Conservation (phyloP, 2,888 invertebrate species). For the Dryocosmus kuriphilus region DNA sequence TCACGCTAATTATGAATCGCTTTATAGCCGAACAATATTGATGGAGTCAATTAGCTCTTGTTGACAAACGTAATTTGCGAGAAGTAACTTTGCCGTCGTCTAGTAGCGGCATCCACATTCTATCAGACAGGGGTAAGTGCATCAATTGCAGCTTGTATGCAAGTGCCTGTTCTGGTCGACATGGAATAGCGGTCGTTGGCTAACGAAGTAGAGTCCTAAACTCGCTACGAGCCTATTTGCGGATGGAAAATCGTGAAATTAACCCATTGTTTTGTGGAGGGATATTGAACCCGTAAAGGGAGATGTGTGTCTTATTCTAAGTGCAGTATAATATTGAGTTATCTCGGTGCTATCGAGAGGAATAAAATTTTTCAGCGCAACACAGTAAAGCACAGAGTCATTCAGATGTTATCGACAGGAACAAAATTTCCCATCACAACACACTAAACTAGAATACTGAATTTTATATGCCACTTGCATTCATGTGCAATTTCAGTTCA, state of each 20-base stretch:
- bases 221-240: neutral
- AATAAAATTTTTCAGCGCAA: no score
- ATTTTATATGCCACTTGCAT: no score
- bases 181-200: neutral
- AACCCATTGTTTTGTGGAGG: neutral
- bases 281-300: neutral
- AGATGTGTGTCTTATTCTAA: neutral
- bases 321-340: neutral
- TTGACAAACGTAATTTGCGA: conserved; percentile 76
- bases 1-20: conserved; percentile 72
- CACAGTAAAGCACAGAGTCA: no score
- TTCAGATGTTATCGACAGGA: no score
- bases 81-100: conserved; percentile 70
- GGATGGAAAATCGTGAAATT: neutral
- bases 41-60: conserved; percentile 74
- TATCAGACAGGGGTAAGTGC: conserved; percentile 36
- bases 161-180: neutral
- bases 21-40: conserved; percentile 73
- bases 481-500: no score
- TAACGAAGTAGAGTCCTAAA: neutral
- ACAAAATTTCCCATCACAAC: no score
- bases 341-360: neutral
- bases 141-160: conserved; percentile 18
- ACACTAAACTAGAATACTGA: no score
- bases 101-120: conserved; percentile 44